A percentile compares a stretch with the other conserved stretches of the same genome.
phyloP scores from a whole-genome alignment of 1,140 invertebrate species.

The Limonius californicus region DNA sequence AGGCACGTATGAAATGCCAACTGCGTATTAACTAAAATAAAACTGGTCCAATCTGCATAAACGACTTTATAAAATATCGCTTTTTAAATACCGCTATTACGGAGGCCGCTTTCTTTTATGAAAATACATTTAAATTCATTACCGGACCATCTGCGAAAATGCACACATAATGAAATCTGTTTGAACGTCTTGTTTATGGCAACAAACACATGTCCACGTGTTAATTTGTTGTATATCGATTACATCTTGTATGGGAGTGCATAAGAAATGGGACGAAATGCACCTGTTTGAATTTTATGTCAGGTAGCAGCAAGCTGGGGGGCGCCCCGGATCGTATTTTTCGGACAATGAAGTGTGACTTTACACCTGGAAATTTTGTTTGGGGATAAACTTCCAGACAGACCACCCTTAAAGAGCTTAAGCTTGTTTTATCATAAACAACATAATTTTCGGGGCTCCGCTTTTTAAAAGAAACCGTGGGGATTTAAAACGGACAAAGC shows the following conservation, averaged over 20 bases:
- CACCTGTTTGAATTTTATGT: slow-evolving; percentile 11
- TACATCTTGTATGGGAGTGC: slow-evolving; percentile 21
- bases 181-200: slow-evolving; percentile 25
- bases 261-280: slow-evolving; percentile 16
- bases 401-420: slow-evolving; percentile 10
- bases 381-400: neutral
- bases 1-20: neutral
- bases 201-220: slow-evolving; percentile 27
- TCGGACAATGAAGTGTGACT: too few relatives aligned
- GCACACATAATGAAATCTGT: slow-evolving; percentile 27
- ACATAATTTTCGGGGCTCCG: too few relatives aligned
- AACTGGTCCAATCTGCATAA: slow-evolving; percentile 23
- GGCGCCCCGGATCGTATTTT: too few relatives aligned
- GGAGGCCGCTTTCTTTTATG: slow-evolving; percentile 24
- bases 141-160: slow-evolving; percentile 25
- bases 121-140: slow-evolving; percentile 24
- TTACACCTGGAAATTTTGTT: neutral
- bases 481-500: too few relatives aligned
- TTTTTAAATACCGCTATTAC: slow-evolving; percentile 28
- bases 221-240: slow-evolving; percentile 29
- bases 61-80: slow-evolving; percentile 22
- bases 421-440: too few relatives aligned
- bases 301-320: slow-evolving; percentile 1
- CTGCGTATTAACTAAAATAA: slow-evolving; percentile 19
- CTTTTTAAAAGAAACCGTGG: too few relatives aligned